phyloP scores from a whole-genome alignment of 2,113 vertebrate species.

The Orthochromis indermauri region DNA sequence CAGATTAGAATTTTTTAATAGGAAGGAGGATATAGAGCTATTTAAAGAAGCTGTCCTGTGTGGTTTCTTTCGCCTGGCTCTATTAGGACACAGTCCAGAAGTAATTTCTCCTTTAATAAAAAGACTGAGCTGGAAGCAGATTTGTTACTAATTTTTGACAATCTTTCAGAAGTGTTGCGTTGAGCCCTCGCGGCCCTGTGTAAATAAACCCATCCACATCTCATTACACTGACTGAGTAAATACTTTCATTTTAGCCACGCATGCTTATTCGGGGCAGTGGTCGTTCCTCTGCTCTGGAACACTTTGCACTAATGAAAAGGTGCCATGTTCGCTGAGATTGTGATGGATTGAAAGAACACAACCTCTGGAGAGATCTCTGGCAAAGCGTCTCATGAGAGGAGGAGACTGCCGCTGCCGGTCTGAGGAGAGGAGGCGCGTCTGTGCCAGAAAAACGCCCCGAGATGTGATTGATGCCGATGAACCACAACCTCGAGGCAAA shows the following conservation, averaged over 20 bases:
- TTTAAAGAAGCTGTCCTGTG: constrained; percentile 2
- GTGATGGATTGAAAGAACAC: constrained; percentile 58
- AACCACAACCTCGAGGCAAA: constrained; percentile 26
- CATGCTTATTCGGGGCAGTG: not conserved
- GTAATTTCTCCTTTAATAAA: not conserved
- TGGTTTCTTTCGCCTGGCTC: constrained; percentile 14
- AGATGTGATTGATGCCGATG: constrained; percentile 56
- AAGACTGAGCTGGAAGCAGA: not conserved
- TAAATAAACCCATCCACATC: not conserved
- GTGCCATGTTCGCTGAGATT: constrained; percentile 23
- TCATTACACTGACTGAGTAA: not conserved
- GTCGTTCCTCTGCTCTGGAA: not conserved
- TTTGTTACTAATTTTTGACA: not conserved
- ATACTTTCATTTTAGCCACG: not conserved
- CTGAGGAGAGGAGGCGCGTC: not conserved
- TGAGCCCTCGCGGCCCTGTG: not conserved
- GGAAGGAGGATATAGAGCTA: not conserved
- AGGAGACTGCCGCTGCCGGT: not conserved
- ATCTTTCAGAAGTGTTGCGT: not conserved
- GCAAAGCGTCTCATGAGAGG: constrained; percentile 1
- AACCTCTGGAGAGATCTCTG: constrained; percentile 42
- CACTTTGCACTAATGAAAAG: constrained; percentile 62
- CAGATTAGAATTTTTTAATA: constrained; percentile 16
- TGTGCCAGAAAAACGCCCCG: constrained; percentile 29
- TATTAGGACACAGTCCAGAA: not conserved